A percentile compares a stretch with the other conserved stretches of the same genome.
Evolutionary conservation across 2,797 vertebrate species (phyloP).

Genomic region (Myiothlypis chrysogaster): DNA sequence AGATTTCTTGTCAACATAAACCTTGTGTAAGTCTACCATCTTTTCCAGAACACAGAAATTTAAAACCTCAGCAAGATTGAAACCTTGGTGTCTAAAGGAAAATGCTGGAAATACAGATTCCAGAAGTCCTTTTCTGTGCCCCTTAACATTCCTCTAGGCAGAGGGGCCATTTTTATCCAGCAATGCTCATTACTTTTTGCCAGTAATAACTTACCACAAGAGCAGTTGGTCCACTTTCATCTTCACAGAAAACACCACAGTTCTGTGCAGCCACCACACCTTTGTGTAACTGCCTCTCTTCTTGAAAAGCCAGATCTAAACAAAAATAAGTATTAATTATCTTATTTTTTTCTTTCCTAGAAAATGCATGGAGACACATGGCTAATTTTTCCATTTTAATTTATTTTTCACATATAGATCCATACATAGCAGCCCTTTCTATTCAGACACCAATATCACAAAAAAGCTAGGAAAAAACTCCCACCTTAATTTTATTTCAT

Average conservation of each 20-base stretch:
- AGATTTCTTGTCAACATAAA: neutral
- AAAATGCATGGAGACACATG: neutral
- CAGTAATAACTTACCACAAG: neutral
- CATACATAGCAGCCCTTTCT: neutral
- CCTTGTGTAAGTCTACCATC: neutral
- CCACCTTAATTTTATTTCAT: neutral
- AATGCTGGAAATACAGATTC: neutral
- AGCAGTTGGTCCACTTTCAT: neutral
- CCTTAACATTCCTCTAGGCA: neutral
- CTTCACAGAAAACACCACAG: neutral
- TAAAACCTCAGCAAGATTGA: neutral
- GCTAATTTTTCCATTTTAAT: neutral
- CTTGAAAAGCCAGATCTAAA: neutral
- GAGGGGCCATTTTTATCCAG: neutral
- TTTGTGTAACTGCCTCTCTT: neutral
- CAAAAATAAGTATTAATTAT: neutral
- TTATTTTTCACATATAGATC: neutral
- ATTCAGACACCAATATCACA: neutral
- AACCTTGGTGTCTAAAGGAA: neutral
- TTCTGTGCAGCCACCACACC: neutral
- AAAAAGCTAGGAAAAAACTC: fast-evolving
- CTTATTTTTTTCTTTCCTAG: neutral
- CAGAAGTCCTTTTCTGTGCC: neutral
- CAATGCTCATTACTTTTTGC: neutral
- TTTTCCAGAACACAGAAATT: neutral